Base-by-base conservation (phyloP, 1,140 invertebrate genomes). In the Magallana gigas region DNA sequence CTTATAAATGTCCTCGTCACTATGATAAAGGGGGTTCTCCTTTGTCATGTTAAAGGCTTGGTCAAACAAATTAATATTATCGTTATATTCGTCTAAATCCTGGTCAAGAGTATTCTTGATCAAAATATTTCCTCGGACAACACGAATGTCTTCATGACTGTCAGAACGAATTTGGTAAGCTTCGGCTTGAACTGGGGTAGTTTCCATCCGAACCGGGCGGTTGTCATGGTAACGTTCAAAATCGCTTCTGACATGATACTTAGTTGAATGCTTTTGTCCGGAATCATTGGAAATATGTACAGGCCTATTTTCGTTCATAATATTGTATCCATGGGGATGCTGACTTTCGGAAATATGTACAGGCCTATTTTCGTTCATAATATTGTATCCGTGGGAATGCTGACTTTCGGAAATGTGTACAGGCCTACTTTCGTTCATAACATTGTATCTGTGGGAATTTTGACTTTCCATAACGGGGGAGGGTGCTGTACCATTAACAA, bases 21-120 rank as follows among this genome's bases (percentile, higher is more conserved):
- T 93, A 76, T 91, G 87, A 76, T 93, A 93, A 76, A 93, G 85
- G 0, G 92, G 92, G 83, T 93, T 93, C 62, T 92, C 91, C 83
- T 92, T 92, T 36, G 87, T 89, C 86, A 92, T 85, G 68, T 91
- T 91, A 87, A 92, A 93, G 16, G 82, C 84, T 11, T 89, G 90
- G 68, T 92, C 92, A 88, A 93, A 93, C 80, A 93, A 60, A 84
- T 93, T 93, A 16, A 91, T 90, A 82, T 93, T 93, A 23, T 93
- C 91, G 81, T 91, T 90, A 56, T 91, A 91, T 57, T 92, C 91
- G 29, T 91, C 90, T n/a, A 90, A 71, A 23, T 88, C 87, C 4
- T 90, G 87, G 71, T 93, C 92, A 14, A 93, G 83, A 57, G 88
- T 90, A 84, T 93, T 93, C 84, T 91, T 89, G 36, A 93, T 93